Evolutionary conservation across 2,888 invertebrate genomes (phyloP).

Genomic region (Xestia xanthographa): DNA sequence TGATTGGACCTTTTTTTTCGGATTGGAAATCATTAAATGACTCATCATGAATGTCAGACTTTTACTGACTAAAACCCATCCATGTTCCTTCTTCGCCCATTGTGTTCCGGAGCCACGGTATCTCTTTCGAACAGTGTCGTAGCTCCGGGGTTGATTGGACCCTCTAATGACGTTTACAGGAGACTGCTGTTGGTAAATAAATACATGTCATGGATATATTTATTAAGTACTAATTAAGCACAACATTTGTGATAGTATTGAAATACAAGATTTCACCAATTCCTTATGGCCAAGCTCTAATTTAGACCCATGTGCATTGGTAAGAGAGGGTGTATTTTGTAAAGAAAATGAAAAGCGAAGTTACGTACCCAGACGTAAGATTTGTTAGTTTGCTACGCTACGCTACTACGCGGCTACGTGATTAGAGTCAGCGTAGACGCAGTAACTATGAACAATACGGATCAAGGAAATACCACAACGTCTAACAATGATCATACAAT

Average conservation of each 20-base stretch:
- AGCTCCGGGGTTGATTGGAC: no score
- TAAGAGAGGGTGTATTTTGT: not conserved
- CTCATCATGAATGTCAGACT: no score
- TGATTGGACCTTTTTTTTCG: no score
- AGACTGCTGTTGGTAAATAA: not conserved
- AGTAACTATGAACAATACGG: conserved; percentile 11
- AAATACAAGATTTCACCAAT: not conserved
- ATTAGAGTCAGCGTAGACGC: not conserved
- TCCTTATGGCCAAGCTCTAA: not conserved
- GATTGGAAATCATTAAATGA: no score
- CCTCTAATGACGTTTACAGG: not conserved
- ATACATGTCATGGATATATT: not conserved
- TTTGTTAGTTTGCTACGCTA: not conserved
- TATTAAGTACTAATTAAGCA: not conserved
- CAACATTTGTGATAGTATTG: not conserved
- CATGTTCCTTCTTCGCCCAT: no score
- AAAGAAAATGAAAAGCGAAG: conserved; percentile 5
- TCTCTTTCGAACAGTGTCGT: no score
- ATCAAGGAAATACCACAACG: conserved; percentile 24
- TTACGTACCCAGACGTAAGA: not conserved
- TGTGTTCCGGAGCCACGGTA: no score
- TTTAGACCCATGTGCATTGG: not conserved
- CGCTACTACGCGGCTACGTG: conserved; percentile 20
- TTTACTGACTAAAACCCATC: no score
- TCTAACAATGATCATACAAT: conserved; percentile 26